A percentile compares a stretch with the other conserved stretches of the same genome.
These are phyloP conservation scores for Drosophila chauvacae DNA, from an alignment of 1,140 invertebrate species.

Conservation along the genomic window DNA sequence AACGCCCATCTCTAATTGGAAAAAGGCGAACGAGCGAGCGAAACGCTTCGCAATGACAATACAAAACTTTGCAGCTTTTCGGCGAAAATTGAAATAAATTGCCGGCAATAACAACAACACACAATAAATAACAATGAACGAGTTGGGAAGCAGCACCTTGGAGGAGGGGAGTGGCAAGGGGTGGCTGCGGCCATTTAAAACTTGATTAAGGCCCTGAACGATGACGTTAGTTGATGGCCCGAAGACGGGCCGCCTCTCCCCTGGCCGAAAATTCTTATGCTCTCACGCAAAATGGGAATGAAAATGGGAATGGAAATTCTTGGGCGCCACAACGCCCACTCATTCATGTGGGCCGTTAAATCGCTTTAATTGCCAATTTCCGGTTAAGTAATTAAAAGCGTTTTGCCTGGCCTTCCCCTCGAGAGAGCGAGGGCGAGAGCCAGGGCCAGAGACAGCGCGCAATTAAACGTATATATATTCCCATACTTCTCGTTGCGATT, in stretches of 20 bases:
- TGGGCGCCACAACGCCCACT: conserved; percentile 7
- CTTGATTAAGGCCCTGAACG: conserved; percentile 72
- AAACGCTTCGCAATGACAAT: conserved; percentile 70
- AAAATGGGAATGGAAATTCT: conserved; percentile 42
- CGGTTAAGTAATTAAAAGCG: conserved; percentile 82
- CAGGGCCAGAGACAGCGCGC: conserved; percentile 42
- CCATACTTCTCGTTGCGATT: conserved; percentile 34
- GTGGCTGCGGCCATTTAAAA: conserved; percentile 67
- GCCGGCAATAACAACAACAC: conserved; percentile 76
- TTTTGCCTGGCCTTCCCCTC: conserved; percentile 43
- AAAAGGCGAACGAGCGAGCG: conserved; percentile 61
- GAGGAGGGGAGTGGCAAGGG: background rate
- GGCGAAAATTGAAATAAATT: conserved; percentile 83
- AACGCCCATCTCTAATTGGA: conserved; percentile 69
- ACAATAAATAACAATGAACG: conserved; percentile 82
- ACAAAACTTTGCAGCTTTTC: conserved; percentile 72
- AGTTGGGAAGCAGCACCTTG: conserved; percentile 68
- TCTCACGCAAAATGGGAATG: background rate
- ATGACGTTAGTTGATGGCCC: conserved; percentile 30
- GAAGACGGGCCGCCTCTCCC: background rate
- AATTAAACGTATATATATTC: conserved; percentile 65
- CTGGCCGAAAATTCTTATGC: conserved; percentile 17
- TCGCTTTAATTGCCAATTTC: conserved; percentile 83
- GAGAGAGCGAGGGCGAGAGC: conserved; percentile 60
- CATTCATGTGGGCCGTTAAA: conserved; percentile 74